A percentile compares a stretch with the other conserved stretches of the same genome.
Evolutionary conservation across 2,113 vertebrate species (phyloP).

Genomic region (Emydura subglobosa): DNA sequence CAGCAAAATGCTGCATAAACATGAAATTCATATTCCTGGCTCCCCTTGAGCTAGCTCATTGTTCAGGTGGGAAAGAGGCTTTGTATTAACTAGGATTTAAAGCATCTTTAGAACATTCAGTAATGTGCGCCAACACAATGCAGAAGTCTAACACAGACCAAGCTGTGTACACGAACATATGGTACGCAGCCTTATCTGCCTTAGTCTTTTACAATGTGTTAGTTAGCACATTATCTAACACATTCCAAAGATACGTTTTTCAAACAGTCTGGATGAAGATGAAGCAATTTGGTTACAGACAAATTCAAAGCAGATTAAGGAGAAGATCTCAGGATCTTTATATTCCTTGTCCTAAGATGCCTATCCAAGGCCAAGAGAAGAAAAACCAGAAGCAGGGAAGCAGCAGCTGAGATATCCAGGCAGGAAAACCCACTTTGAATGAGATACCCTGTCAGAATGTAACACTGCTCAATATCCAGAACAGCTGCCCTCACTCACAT

Average conservation of each 20-base stretch:
- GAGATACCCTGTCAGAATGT: fast-evolving
- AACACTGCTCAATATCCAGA: fast-evolving
- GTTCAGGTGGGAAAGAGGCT: not conserved
- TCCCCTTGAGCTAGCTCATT: constrained; percentile 38
- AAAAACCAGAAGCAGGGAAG: not conserved
- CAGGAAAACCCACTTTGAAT: not conserved
- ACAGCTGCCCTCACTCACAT: fast-evolving
- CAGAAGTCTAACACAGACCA: not conserved
- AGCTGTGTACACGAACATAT: not conserved
- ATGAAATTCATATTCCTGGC: constrained; percentile 48
- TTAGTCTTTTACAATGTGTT: not conserved
- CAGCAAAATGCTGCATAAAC: constrained; percentile 51
- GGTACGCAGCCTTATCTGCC: not conserved
- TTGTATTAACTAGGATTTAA: not conserved
- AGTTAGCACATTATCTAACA: not conserved
- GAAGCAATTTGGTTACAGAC: not conserved
- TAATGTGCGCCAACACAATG: not conserved
- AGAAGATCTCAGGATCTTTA: not conserved
- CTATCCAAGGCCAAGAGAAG: not conserved
- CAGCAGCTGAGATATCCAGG: fast-evolving
- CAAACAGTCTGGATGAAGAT: constrained; percentile 1
- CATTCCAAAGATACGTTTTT: not conserved
- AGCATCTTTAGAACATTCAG: not conserved
- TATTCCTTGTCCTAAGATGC: not conserved
- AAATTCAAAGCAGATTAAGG: not conserved